These are phyloP conservation scores for Acleris literana DNA, from an alignment of 2,888 invertebrate species.

Conservation along the genomic window DNA sequence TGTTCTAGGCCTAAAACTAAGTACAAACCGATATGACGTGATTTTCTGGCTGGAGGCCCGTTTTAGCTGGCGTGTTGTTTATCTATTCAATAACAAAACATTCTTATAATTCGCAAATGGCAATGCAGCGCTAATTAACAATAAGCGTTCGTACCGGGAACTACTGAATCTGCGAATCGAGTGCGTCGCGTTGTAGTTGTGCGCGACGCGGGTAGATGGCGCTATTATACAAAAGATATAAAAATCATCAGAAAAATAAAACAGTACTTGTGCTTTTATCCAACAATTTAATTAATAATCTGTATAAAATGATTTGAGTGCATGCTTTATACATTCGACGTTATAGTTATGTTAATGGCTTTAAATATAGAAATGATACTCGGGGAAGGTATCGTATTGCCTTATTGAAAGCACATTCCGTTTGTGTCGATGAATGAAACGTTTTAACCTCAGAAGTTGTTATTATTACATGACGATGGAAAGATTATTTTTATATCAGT, in stretches of 20 bases:
- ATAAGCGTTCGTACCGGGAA: neutral
- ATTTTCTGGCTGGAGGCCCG: no score
- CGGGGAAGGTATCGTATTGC: no score
- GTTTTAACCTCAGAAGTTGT: neutral
- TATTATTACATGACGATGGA: neutral
- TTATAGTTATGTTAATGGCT: no score
- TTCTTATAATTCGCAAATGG: no score
- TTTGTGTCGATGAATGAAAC: no score
- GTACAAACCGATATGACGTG: constrained; percentile 14
- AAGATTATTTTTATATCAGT: constrained; percentile 33
- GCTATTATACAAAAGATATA: neutral
- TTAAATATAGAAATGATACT: no score
- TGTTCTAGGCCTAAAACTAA: constrained; percentile 22
- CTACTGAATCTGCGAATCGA: neutral
- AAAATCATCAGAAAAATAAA: neutral
- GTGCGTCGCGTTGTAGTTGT: neutral
- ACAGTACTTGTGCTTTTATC: neutral
- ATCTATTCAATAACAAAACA: no score
- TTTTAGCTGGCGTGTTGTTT: no score
- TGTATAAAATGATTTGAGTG: no score
- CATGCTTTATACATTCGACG: no score
- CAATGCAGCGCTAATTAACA: neutral
- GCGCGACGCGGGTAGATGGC: neutral
- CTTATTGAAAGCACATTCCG: no score
- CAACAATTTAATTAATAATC: neutral